Base-by-base conservation (phyloP, 1,140 invertebrate genomes). In the Trypoxylus dichotomus region DNA sequence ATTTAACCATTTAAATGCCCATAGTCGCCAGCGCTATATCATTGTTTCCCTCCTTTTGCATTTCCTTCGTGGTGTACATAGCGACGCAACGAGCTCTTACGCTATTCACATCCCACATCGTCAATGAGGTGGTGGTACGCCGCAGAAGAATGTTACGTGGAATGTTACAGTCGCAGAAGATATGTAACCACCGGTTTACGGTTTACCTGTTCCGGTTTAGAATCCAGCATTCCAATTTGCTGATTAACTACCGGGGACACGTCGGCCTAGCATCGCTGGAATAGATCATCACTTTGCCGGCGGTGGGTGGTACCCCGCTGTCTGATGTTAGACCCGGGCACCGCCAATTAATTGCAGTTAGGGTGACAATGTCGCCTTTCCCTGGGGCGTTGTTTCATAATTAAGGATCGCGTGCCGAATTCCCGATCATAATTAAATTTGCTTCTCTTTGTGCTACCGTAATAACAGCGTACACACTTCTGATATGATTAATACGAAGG, bases 281-380 rank as follows among this genome's bases (percentile, higher is more conserved):
- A 54, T 54, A 54, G 47, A 19, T 54, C 47, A 54, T 54, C 15
- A 54, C 47, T 54, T n/a, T 54, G 43, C 13, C 15, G 19, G 15
- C 47, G 47, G 15, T 6, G 15, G 19, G 19, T 19, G 15, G 47
- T 54, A 54, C 47, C 15, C n/a, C 1, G 47, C 47, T n/a, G 47
- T 3, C 47, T 19, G 47, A 54, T 54, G 47, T 54, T 54, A 54
- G 47, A 54, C 15, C 47, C 19, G 5, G 47, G 47, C 6, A 7
- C 15, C 47, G 47, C n/a, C 47, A 54, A 54, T 54, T 54, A 54
- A 54, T 54, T 54, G 47, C 47, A 54, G 47, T 54, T 54, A 54
- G 47, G 47, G 47, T 54, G 47, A 54, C 47, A 54, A 54, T 15
- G 15, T 54, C 47, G 15, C 47, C 47, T 54, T 19, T 54, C 47